Conservation (phyloP, 2,797 vertebrate genomes). For the Melanotaenia maccullochi region DNA sequence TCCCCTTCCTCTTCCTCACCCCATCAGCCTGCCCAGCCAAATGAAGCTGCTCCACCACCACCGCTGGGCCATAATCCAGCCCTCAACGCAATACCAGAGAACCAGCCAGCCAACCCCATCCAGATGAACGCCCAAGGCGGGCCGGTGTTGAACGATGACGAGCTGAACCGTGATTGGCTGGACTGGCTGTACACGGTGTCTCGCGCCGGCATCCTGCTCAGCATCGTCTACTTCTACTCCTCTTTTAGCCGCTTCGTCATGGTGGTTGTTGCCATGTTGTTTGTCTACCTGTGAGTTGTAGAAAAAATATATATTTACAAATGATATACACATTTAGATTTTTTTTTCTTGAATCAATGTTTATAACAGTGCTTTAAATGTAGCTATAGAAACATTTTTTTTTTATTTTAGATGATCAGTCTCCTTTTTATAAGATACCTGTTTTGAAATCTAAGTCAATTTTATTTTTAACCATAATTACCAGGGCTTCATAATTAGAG, state of each 20-base stretch:
- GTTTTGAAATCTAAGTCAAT: no score
- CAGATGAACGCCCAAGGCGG: conserved; percentile 98
- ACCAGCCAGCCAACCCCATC: conserved; percentile 88
- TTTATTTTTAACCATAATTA: no score
- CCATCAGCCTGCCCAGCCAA: conserved; percentile 65
- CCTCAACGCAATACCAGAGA: conserved; percentile 83
- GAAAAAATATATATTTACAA: no score
- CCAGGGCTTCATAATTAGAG: no score
- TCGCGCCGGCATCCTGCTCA: conserved; percentile 92
- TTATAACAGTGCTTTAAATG: background rate
- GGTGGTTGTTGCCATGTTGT: conserved; percentile 95
- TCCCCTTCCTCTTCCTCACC: conserved; percentile 36
- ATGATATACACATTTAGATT: no score
- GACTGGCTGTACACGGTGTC: conserved; percentile 97
- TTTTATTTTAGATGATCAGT: no score
- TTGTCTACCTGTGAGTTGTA: conserved; percentile 93
- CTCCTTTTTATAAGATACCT: no score
- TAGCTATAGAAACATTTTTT: background rate
- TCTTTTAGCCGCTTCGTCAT: conserved; percentile 96
- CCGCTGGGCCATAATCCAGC: conserved; percentile 74
- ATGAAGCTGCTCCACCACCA: conserved; percentile 73
- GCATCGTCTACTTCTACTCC: conserved; percentile 98
- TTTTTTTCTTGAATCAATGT: no score
- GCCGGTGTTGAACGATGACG: conserved; percentile 91
- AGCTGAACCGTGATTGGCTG: conserved; percentile 96